Evolutionary conservation across 2,888 invertebrate genomes (phyloP), one percentile per base, ranked within the genome.

Genomic region (Subacronicta megacephala): DNA sequence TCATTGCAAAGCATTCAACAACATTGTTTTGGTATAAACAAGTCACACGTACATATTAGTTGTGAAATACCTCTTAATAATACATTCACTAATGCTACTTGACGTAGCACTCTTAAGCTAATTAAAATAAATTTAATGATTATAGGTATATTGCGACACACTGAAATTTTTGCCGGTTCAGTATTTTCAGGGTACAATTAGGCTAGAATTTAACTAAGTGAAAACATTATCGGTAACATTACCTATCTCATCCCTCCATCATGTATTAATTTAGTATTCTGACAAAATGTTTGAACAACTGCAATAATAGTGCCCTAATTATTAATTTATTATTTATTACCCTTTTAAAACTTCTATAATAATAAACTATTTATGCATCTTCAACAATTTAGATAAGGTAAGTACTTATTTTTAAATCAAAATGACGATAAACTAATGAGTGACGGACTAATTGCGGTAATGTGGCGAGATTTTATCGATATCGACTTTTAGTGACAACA

Each of bases 11-110:
- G 61, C 67, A 72, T 74, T 77, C 72, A 82, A 82, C 80, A 81
- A 81, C 65, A 76, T 70, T 70, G 51, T 77, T 85, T 84, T 84
- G 80, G 80, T 81, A 80, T 78, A 74, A 58, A 71, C 50, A 54
- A 62, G 59, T 72, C 61, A 58, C 62, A 70, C 58, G 23, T 64
- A 72, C 60, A 67, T 57, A 65, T 67, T 72, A 71, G 58, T 68
- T 72, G 69, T 64, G 69, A 74, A 74, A 72, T 52, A 68, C 49
- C 55, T 40, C 33, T 63, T 68, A 42, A 20, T 43, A 20, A 54
- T 52, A 60, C 16, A 47, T 17, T 58, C 9, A 62, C 15, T 36
- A 52, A 60, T 41, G 35, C 46, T 40, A 49, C 4, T 31, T 33
- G 18, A 41, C 35, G 18, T 31, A 41, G 44, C 15, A 18, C 20